Evolutionary conservation across 2,797 vertebrate genomes (phyloP).

Genomic region (Halcyon smyrnensis): DNA sequence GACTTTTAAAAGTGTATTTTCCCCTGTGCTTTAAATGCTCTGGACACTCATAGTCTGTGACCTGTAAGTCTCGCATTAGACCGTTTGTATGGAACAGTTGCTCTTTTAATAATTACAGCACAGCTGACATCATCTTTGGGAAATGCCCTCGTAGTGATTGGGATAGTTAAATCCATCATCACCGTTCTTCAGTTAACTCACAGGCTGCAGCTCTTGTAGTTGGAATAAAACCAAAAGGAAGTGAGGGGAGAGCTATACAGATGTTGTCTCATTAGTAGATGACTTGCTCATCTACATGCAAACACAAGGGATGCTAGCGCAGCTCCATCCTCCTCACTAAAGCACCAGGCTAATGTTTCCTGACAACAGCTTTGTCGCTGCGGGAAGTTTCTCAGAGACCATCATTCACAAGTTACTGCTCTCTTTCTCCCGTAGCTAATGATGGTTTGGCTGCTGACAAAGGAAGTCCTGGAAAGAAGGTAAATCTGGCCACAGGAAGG

Average conservation of each 20-base stretch:
- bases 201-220: not conserved
- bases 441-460: not conserved
- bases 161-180: constrained; percentile 30
- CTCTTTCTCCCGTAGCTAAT: not conserved
- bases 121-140: constrained; percentile 1
- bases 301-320: not conserved
- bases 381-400: not conserved
- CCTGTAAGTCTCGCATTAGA: not conserved
- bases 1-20: not conserved
- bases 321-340: not conserved
- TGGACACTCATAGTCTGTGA: not conserved
- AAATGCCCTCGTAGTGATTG: constrained; percentile 2
- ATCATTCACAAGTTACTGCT: not conserved
- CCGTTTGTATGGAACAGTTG: not conserved
- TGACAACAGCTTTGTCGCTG: not conserved
- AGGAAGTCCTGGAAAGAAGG: not conserved
- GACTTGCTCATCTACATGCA: not conserved
- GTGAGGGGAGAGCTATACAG: not conserved
- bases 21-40: not conserved
- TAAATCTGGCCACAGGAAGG: not conserved
- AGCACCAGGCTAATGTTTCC: not conserved
- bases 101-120: not conserved
- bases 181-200: not conserved
- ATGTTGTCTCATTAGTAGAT: not conserved
- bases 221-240: not conserved